A percentile compares a stretch with the other conserved stretches of the same genome.
Conservation (phyloP, 2,797 vertebrate species). For the Cirrhinus mrigala region DNA sequence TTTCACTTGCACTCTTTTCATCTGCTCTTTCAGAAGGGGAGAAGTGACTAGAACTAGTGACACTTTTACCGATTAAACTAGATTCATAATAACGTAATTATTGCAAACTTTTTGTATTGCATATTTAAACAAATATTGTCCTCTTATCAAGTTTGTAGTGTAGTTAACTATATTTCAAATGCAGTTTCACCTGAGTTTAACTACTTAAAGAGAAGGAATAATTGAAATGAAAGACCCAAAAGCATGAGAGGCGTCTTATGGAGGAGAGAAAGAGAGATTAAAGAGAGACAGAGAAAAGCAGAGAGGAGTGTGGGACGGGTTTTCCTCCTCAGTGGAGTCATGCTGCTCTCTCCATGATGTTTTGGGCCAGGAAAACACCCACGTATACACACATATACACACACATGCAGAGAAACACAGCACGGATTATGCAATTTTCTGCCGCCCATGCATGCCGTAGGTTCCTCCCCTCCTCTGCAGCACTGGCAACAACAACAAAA, state of each 20-base stretch:
- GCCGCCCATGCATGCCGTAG: slow-evolving; percentile 62
- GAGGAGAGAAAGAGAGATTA: slow-evolving; percentile 9
- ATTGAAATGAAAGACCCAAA: not conserved
- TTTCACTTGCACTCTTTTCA: not conserved
- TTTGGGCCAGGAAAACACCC: slow-evolving; percentile 71
- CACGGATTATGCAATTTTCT: slow-evolving; percentile 72
- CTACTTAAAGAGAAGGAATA: not conserved
- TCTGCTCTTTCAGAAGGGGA: not conserved
- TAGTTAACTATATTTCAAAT: not conserved
- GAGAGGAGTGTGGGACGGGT: slow-evolving; percentile 61
- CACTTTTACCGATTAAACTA: not conserved
- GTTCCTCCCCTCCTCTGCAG: slow-evolving; percentile 50
- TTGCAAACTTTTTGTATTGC: not conserved
- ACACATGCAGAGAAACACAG: slow-evolving; percentile 53
- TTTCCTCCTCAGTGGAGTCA: slow-evolving; percentile 57
- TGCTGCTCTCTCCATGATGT: slow-evolving; percentile 70
- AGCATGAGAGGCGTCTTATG: slow-evolving; percentile 5
- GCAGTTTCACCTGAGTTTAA: not conserved
- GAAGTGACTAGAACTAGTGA: not conserved
- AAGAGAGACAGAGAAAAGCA: not conserved
- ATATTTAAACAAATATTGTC: not conserved
- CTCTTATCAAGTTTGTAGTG: not conserved
- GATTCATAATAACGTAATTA: not conserved
- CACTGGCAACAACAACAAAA: slow-evolving; percentile 32
- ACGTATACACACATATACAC: slow-evolving; percentile 52